A percentile compares a stretch with the other conserved stretches of the same genome.
phyloP scores from a whole-genome alignment of 2,797 vertebrate genomes.

The Macroramphosus scolopax region DNA sequence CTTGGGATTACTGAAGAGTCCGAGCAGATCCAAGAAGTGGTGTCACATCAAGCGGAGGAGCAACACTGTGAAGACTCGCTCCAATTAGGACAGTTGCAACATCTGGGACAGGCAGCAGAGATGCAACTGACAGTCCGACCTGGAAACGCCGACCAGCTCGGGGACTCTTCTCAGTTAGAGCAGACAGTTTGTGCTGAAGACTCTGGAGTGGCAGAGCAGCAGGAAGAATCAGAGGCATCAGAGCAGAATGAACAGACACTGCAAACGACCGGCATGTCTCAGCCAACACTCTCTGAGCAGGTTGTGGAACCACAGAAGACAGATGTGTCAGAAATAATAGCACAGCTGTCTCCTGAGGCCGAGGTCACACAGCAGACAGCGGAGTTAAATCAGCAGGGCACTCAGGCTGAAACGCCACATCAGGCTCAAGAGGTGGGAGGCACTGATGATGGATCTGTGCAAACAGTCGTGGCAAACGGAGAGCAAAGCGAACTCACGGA shows the following conservation, averaged over 20 bases:
- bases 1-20: slow-evolving; percentile 3
- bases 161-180: slow-evolving; percentile 22
- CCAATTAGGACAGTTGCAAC: slow-evolving; percentile 4
- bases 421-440: slow-evolving; percentile 4
- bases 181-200: slow-evolving; percentile 23
- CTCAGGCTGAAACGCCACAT: slow-evolving; percentile 3
- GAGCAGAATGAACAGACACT: slow-evolving; percentile 26
- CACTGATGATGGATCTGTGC: not conserved
- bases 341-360: slow-evolving; percentile 33
- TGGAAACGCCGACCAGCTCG: slow-evolving; percentile 18
- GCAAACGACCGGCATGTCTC: slow-evolving; percentile 2
- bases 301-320: slow-evolving; percentile 19
- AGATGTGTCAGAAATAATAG: slow-evolving; percentile 35
- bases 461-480: slow-evolving; percentile 32
- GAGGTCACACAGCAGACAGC: slow-evolving; percentile 17
- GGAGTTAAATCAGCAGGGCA: slow-evolving; percentile 14
- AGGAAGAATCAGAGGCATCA: slow-evolving; percentile 23
- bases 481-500: slow-evolving; percentile 30
- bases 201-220: slow-evolving; percentile 8
- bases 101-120: slow-evolving; percentile 24
- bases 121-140: slow-evolving; percentile 18
- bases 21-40: slow-evolving; percentile 9
- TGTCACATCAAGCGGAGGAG: not conserved
- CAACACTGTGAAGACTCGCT: not conserved
- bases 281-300: slow-evolving; percentile 11